Conservation (phyloP, 2,797 vertebrate genomes). For the Arrhamphus sclerolepis region DNA sequence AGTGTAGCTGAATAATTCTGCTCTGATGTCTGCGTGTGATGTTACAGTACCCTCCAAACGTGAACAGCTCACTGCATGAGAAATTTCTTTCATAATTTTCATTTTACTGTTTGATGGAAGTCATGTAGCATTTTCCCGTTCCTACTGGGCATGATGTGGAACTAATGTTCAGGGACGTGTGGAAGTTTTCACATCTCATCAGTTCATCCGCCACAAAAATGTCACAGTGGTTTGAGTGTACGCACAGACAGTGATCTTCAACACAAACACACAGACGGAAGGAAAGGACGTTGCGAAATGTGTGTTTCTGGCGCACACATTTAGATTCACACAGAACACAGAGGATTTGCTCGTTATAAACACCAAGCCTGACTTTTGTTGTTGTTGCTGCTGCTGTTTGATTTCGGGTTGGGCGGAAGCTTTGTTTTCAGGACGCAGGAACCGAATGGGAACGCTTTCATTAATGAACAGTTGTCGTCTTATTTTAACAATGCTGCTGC, state of each 20-base stretch:
- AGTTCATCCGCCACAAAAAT: not conserved
- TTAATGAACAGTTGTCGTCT: slow-evolving; percentile 4
- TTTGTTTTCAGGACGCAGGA: not conserved
- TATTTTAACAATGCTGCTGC: slow-evolving; percentile 3
- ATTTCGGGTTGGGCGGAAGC: not conserved
- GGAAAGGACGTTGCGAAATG: not conserved
- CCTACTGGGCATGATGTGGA: too few species aligned
- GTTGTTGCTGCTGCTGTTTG: too few species aligned
- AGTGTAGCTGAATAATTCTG: too few species aligned
- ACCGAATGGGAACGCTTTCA: slow-evolving; percentile 9
- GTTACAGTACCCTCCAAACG: too few species aligned
- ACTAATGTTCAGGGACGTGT: too few species aligned
- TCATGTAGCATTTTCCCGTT: not conserved
- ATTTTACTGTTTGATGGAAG: slow-evolving; percentile 6
- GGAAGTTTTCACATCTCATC: too few species aligned
- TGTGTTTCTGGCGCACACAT: slow-evolving; percentile 16
- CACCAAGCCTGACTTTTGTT: slow-evolving; percentile 32
- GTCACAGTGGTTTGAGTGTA: not conserved
- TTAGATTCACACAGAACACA: slow-evolving; percentile 19
- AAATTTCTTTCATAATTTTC: too few species aligned
- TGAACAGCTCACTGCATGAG: too few species aligned
- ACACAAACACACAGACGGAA: slow-evolving; percentile 1
- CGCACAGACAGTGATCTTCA: not conserved
- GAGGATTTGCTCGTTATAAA: not conserved
- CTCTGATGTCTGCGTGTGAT: too few species aligned